Base-by-base conservation (phyloP, 2,113 vertebrate genomes). In the Catagonus wagneri region DNA sequence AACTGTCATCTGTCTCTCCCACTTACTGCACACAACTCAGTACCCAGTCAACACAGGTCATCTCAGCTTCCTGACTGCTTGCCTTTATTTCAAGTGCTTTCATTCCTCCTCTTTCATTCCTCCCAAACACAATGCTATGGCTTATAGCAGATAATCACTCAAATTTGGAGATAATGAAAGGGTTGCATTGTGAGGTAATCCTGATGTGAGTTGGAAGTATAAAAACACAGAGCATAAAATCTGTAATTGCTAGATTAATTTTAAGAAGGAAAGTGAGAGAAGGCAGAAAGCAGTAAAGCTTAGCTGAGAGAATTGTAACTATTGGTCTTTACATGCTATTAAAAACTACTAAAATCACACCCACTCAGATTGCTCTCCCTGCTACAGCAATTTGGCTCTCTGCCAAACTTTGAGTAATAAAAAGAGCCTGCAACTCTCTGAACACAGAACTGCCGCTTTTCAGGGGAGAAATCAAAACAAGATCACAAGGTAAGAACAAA, bases 321-420 rank as follows among this genome's bases (percentile, higher is more conserved):
- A 13, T 20, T 34, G 50, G 56, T 93, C 36, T 92, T 84, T 61
- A 60, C 8, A 83, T 14, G 50, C 16, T 29, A 15, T 83, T 81
- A 36, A 68, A 96, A 90, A 39, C 61, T 68, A 68, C n/a, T 63
- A 84, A 60, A 72, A 83, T 56, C 7, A 80, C 74, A 66, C 2
- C 75, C 61, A 29, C 58, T 81, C 78, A 86, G 52, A n/a, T n/a
- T n/a, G n/a, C 44, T 93, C 2, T 93, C 60, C 34, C 44, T 88
- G 81, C 12, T 15, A 39, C 52, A 14, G 29, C 2, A 19, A 0
- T 50, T 79, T 97, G 97, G 83, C 36, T 94, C 69, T 96, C 89
- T 93, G 95, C 96, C 97, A 98, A 95, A 74, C 29, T 74, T 65
- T 83, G 16, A 0, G 4, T 80, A 66, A 98, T 96, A 97, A 97